phyloP scores from a whole-genome alignment of 2,113 vertebrate genomes.

The Caracal caracal region DNA sequence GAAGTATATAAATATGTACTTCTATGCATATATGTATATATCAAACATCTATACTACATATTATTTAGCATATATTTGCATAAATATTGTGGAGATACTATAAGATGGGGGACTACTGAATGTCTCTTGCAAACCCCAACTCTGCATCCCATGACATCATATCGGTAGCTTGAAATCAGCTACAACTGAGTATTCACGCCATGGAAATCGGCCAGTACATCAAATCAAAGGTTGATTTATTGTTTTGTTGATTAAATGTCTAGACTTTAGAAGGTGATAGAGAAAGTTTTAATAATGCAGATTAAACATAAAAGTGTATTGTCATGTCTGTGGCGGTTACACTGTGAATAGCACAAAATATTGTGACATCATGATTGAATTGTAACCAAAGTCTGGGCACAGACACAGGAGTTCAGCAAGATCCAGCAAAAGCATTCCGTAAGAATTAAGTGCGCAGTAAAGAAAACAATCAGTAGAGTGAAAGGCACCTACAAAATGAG shows the following conservation, averaged over 20 bases:
- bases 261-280: background rate
- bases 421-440: background rate
- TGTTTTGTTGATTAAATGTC: background rate
- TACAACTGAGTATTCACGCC: background rate
- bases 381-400: background rate
- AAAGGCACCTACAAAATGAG: background rate
- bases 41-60: background rate
- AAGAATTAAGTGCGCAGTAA: background rate
- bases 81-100: background rate
- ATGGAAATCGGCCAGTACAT: background rate
- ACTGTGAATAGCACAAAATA: background rate
- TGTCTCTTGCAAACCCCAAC: background rate
- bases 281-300: conserved; percentile 3
- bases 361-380: background rate
- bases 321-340: background rate
- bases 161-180: background rate
- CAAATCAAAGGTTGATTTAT: background rate
- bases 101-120: background rate
- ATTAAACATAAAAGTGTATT: background rate
- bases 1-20: background rate
- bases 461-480: background rate
- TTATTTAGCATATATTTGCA: background rate
- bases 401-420: background rate
- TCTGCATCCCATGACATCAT: background rate
- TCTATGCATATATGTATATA: no score